Evolutionary conservation across 2,888 invertebrate species (phyloP), one percentile per base, ranked within the genome.

Genomic region (Amaurobius ferox): DNA sequence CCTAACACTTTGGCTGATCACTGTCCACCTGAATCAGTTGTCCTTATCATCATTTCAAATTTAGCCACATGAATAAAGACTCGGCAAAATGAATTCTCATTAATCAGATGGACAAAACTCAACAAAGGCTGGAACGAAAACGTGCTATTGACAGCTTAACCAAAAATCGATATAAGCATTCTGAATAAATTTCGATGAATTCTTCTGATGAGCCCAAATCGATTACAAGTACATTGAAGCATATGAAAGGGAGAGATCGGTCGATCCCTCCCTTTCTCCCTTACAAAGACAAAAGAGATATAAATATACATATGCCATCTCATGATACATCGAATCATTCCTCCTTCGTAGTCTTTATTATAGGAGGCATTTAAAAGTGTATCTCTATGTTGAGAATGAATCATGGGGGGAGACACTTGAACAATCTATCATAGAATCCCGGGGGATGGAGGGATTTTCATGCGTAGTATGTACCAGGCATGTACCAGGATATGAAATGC

Each of bases 311-410:
- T 35, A 29, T 35, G 32, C 30, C 35, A 35, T 30, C 16, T 6
- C 2, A 61, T 77, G 77, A 77, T 85, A 66, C 77, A 77, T 78
- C 26, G 83, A 77, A 67, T 77, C 77, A 72, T 72, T 77, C 67
- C 77, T 35, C 32, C 23, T 83, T 77, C 72, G 71, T 77, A 71
- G 83, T 85, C 83, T 85, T 85, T 85, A 85, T 85, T 85, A 85
- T 48, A 72, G 48, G 62, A 85, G 71, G 77, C 83, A 85, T 77
- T 83, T 85, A 77, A 85, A 77, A 85, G 72, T 85, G 64, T 48
- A 55, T 73, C 23, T 29, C 70, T 19, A 39, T 29, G 64, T 35
- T 5, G 35, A 66, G 64, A 44, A 85, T 85, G 83, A 85, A 85
- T 85, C 83, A 85, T 85, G 70, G 23, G 29, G 28, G 29, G 16